Percentiles rank a stretch among this genome's conserved stretches.
These are phyloP conservation scores for Triops longicaudatus DNA, from an alignment of 1,140 invertebrate species.

Conservation along the genomic window DNA sequence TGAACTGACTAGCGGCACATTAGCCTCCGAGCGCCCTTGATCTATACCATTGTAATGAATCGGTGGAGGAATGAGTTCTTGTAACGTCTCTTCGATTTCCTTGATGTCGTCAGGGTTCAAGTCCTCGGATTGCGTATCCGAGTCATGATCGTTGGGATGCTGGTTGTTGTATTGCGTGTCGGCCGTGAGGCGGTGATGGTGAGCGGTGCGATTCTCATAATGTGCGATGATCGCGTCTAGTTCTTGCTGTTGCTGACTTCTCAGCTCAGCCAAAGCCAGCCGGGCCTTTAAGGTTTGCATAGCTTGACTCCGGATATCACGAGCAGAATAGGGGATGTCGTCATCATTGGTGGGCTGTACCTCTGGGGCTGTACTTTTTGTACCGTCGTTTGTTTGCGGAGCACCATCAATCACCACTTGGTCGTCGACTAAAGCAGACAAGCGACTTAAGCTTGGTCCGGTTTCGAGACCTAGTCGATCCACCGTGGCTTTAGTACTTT, in stretches of 20 bases:
- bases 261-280: slow-evolving; percentile 18
- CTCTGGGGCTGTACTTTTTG: slow-evolving; percentile 14
- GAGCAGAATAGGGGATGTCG: neutral
- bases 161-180: neutral
- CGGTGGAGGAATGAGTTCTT: slow-evolving; percentile 18
- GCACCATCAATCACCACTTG: neutral
- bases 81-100: slow-evolving; percentile 22
- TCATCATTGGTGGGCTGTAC: neutral
- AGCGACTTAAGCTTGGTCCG: slow-evolving; percentile 12
- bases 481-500: slow-evolving; percentile 23
- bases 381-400: neutral
- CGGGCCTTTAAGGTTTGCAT: slow-evolving; percentile 20
- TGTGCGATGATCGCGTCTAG: slow-evolving; percentile 26
- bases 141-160: slow-evolving; percentile 20
- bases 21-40: neutral
- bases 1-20: neutral
- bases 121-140: slow-evolving; percentile 16
- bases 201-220: slow-evolving; percentile 21
- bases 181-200: neutral
- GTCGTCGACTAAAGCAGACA: neutral
- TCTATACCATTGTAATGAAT: neutral
- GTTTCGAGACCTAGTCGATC: slow-evolving; percentile 27
- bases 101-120: slow-evolving; percentile 16
- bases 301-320: neutral
- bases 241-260: slow-evolving; percentile 22